Conservation (phyloP, 2,113 vertebrate genomes). For the Tyrannus savana region DNA sequence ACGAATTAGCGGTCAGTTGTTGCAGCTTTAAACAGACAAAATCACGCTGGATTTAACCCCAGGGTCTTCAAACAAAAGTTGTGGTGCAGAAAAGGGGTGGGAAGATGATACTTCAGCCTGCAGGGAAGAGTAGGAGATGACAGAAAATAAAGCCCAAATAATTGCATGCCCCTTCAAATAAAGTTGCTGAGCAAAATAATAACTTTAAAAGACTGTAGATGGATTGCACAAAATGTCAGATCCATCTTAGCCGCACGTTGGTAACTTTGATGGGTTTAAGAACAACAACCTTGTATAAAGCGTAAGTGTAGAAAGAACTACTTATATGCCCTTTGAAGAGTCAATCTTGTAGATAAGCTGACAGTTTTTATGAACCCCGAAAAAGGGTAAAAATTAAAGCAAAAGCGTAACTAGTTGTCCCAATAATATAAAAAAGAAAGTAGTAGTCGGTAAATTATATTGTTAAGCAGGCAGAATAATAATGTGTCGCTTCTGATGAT, state of each 20-base stretch:
- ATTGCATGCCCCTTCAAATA: not conserved
- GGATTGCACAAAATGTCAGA: not conserved
- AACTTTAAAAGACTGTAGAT: not conserved
- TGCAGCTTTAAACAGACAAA: conserved; percentile 51
- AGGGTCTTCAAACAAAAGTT: conserved; percentile 64
- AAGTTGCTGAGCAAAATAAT: conserved; percentile 25
- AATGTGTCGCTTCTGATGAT: conserved; percentile 27
- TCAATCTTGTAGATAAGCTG: conserved; percentile 6
- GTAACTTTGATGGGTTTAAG: not conserved
- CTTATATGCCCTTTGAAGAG: not conserved
- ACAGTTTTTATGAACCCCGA: not conserved
- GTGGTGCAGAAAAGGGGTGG: not conserved
- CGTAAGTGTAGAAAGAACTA: not conserved
- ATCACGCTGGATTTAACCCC: conserved; percentile 40
- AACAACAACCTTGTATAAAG: not conserved
- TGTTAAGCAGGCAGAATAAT: conserved; percentile 66
- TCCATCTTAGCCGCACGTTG: not conserved
- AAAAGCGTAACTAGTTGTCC: conserved; percentile 51
- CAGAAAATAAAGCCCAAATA: conserved; percentile 29
- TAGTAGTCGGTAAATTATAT: conserved; percentile 67
- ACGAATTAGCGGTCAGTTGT: conserved; percentile 70
- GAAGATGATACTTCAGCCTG: conserved; percentile 10
- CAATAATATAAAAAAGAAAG: conserved; percentile 56
- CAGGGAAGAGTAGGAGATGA: not conserved
- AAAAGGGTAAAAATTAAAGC: conserved; percentile 56